Percentiles rank a stretch among this genome's conserved stretches.
These are phyloP conservation scores for Orius insidiosus DNA, from an alignment of 1,140 invertebrate genomes.

Conservation along the genomic window DNA sequence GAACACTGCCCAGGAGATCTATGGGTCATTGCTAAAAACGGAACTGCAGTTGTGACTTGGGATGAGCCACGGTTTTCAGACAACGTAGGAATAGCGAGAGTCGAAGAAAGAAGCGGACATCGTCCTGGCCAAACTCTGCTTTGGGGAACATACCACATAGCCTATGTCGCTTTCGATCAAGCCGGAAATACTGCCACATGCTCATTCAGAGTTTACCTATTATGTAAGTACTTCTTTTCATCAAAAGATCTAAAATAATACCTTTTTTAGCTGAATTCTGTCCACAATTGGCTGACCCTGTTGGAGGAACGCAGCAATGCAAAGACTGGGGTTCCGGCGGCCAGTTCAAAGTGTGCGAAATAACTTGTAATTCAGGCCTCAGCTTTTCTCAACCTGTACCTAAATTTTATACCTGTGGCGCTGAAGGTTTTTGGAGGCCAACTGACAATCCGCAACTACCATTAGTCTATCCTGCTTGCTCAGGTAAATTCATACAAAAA, in stretches of 20 bases:
- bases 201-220: constrained; percentile 80
- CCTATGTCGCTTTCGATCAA: constrained; percentile 83
- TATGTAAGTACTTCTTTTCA: constrained; percentile 48
- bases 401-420: constrained; percentile 89
- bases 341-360: constrained; percentile 86
- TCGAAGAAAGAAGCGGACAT: constrained; percentile 73
- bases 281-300: constrained; percentile 64
- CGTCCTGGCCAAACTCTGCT: constrained; percentile 76
- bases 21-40: constrained; percentile 84
- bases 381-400: constrained; percentile 81
- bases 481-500: constrained; percentile 37
- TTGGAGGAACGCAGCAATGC: constrained; percentile 76
- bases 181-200: constrained; percentile 81
- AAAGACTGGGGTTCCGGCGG: constrained; percentile 90
- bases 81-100: constrained; percentile 60
- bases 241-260: constrained; percentile 9
- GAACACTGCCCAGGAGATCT: constrained; percentile 83
- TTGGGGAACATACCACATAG: constrained; percentile 85
- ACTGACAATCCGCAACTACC: constrained; percentile 58
- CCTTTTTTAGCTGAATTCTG: constrained; percentile 66
- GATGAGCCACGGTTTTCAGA: constrained; percentile 82
- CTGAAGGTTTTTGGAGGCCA: constrained; percentile 90
- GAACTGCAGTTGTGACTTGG: constrained; percentile 83
- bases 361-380: constrained; percentile 67
- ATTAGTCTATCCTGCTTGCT: constrained; percentile 77